A percentile compares a stretch with the other conserved stretches of the same genome.
Evolutionary conservation across 2,888 invertebrate species (phyloP).

Genomic region (Drosophila anceps): DNA sequence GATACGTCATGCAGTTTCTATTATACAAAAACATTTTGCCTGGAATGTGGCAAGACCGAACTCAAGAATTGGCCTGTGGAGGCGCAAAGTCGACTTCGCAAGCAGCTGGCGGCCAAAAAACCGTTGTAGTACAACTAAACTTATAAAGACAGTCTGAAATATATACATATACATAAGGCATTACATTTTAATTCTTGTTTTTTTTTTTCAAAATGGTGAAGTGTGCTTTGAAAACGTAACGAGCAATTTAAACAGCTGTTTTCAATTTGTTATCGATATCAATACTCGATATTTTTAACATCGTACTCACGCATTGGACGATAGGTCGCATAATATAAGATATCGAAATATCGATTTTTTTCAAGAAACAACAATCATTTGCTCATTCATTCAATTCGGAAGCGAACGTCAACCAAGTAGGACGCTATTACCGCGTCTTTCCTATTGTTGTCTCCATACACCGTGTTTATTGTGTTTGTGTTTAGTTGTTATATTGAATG

Average conservation of each 20-base stretch:
- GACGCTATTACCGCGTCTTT: conserved; percentile 23
- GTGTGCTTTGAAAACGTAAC: background rate
- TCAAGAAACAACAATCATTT: conserved; percentile 26
- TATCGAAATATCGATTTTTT: conserved; percentile 38
- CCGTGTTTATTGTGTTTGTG: conserved; percentile 29
- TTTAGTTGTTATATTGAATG: conserved; percentile 35
- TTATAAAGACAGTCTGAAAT: background rate
- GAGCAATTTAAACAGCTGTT: background rate
- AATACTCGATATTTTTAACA: background rate
- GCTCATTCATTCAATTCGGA: conserved; percentile 56
- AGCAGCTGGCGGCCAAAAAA: conserved; percentile 67
- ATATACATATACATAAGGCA: background rate
- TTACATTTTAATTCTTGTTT: background rate
- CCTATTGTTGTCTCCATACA: conserved; percentile 7
- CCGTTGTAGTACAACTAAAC: background rate
- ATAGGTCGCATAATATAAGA: background rate
- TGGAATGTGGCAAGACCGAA: conserved; percentile 88
- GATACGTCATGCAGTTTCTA: conserved; percentile 92
- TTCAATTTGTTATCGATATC: background rate
- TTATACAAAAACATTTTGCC: conserved; percentile 91
- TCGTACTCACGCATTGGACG: background rate
- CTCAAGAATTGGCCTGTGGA: conserved; percentile 89
- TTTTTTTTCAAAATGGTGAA: background rate
- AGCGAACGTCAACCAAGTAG: conserved; percentile 46
- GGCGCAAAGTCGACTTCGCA: conserved; percentile 88